These are phyloP conservation scores for Lacerta agilis DNA, from an alignment of 2,797 vertebrate species.

Conservation along the genomic window DNA sequence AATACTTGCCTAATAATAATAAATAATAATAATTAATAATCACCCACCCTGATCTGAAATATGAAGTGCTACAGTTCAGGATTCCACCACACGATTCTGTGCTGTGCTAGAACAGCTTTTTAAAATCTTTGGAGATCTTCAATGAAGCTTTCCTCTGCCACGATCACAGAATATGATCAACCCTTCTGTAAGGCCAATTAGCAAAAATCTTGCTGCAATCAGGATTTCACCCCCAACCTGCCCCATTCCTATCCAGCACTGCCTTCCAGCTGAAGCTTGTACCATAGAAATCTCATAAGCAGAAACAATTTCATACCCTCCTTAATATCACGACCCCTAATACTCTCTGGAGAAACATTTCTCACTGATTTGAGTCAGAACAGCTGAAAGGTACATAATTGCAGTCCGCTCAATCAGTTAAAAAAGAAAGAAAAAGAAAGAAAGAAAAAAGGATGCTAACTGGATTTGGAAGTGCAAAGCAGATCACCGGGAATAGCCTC, in stretches of 20 bases:
- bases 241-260: no score
- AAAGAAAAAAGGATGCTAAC: slow-evolving; percentile 9
- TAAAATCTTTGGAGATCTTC: background rate
- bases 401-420: background rate
- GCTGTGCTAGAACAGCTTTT: background rate
- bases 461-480: slow-evolving; percentile 58
- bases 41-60: background rate
- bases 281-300: background rate
- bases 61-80: no score
- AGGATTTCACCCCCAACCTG: fast-evolving
- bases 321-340: background rate
- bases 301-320: slow-evolving; percentile 6
- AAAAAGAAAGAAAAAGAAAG: slow-evolving; percentile 1
- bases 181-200: fast-evolving
- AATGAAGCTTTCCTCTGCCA: background rate
- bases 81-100: background rate
- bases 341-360: slow-evolving; percentile 33
- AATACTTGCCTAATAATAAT: no score
- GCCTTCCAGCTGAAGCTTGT: background rate
- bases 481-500: slow-evolving; percentile 30
- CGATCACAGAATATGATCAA: no score
- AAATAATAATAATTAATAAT: no score
- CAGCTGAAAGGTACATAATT: slow-evolving; percentile 27
- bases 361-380: background rate
- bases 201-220: fast-evolving